These are phyloP conservation scores for Latrodectus geometricus DNA, from an alignment of 1,140 invertebrate genomes.

Conservation along the genomic window DNA sequence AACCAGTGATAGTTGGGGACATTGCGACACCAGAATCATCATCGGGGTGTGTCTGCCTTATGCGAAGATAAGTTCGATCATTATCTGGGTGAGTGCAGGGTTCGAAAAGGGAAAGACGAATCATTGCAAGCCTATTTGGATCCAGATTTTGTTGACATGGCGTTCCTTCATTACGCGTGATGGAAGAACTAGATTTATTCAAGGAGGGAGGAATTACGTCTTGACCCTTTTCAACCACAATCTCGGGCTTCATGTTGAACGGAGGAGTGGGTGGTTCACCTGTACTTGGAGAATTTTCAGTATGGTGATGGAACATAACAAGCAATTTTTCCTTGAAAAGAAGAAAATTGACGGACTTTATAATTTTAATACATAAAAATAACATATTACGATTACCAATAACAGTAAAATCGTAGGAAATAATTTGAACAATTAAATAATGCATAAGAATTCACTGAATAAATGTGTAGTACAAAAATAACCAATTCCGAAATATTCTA, in stretches of 20 bases:
- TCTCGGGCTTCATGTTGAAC: background rate
- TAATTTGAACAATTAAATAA: too few species aligned
- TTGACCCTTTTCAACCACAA: background rate
- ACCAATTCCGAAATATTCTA: too few species aligned
- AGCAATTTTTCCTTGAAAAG: background rate
- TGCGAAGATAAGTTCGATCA: too few species aligned
- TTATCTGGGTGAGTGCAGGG: too few species aligned
- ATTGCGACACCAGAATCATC: too few species aligned
- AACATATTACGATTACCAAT: background rate
- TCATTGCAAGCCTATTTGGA: background rate
- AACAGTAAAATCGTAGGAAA: too few species aligned
- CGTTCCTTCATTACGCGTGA: background rate
- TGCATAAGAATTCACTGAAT: too few species aligned
- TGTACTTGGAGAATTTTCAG: conserved; percentile 9
- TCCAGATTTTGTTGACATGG: background rate
- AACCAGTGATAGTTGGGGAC: too few species aligned
- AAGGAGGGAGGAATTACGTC: background rate
- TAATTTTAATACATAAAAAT: background rate
- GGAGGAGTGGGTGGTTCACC: conserved; percentile 36
- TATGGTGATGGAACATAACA: background rate
- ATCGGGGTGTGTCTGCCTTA: too few species aligned
- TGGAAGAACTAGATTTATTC: background rate
- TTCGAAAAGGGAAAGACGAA: background rate
- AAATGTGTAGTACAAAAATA: too few species aligned
- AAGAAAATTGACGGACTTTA: background rate